Percentiles rank a stretch among this genome's conserved stretches.
Evolutionary conservation across 2,797 vertebrate genomes (phyloP).

Genomic region (Morelia viridis): DNA sequence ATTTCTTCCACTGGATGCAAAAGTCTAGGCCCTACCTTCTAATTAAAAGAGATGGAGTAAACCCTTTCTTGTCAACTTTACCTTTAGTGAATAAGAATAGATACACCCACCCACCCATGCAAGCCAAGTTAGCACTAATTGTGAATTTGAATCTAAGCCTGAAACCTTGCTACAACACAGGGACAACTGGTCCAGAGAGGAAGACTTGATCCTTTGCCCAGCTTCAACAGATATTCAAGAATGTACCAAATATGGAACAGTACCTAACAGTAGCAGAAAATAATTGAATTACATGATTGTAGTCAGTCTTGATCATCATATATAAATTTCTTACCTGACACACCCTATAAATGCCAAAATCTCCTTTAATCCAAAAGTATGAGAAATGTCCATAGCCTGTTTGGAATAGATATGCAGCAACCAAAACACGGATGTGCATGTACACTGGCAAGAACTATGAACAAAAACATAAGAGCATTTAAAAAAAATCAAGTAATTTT

Average conservation of each 20-base stretch:
- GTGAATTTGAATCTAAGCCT: neutral
- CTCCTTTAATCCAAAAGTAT: conserved; percentile 98
- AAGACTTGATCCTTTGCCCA: neutral
- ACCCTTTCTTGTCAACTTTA: neutral
- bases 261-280: neutral
- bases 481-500: neutral
- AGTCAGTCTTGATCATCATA: neutral
- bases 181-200: neutral
- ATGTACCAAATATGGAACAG: neutral
- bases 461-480: conserved; percentile 44
- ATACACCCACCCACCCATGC: neutral
- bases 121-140: neutral
- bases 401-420: conserved; percentile 97
- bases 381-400: conserved; percentile 99
- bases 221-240: neutral
- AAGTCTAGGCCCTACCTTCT: neutral
- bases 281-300: neutral
- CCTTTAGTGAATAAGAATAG: neutral
- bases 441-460: conserved; percentile 96
- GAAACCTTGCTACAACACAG: neutral
- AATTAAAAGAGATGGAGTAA: neutral
- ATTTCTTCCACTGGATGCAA: neutral
- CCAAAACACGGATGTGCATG: conserved; percentile 96
- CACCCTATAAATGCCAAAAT: conserved; percentile 93
- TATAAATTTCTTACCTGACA: conserved; percentile 83